Evolutionary conservation across 2,888 invertebrate species (phyloP).

Genomic region (Xylota segnis): DNA sequence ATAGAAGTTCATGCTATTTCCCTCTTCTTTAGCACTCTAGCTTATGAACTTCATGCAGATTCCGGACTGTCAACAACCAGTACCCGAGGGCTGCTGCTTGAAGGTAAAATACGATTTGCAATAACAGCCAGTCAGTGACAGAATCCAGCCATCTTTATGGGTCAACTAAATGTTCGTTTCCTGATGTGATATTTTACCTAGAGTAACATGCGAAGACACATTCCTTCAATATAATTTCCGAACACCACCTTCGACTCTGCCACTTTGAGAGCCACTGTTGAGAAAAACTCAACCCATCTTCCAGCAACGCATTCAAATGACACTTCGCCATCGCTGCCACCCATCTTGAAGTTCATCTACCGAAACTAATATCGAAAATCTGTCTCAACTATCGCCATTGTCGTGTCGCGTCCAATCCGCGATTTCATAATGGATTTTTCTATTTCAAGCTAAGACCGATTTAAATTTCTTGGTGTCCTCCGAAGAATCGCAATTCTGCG

Average conservation of each 20-base stretch:
- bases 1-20: no score
- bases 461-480: neutral
- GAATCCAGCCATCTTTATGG: no score
- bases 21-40: no score
- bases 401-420: neutral
- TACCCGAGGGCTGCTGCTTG: no score
- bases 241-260: neutral
- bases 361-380: constrained; percentile 10
- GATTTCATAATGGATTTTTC: constrained; percentile 18
- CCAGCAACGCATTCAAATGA: constrained; percentile 22
- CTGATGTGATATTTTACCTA: no score
- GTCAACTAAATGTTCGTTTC: no score
- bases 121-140: no score
- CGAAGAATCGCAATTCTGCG: neutral
- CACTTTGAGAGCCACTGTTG: constrained; percentile 25
- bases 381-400: neutral
- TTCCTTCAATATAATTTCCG: no score
- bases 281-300: neutral
- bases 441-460: neutral
- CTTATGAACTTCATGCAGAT: no score
- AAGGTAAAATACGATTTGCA: no score
- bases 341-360: constrained; percentile 33
- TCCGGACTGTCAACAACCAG: no score
- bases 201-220: no score
- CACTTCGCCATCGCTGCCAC: constrained; percentile 2